Evolutionary conservation across 2,797 vertebrate species (phyloP).

Genomic region (Sebastes oblongus): DNA sequence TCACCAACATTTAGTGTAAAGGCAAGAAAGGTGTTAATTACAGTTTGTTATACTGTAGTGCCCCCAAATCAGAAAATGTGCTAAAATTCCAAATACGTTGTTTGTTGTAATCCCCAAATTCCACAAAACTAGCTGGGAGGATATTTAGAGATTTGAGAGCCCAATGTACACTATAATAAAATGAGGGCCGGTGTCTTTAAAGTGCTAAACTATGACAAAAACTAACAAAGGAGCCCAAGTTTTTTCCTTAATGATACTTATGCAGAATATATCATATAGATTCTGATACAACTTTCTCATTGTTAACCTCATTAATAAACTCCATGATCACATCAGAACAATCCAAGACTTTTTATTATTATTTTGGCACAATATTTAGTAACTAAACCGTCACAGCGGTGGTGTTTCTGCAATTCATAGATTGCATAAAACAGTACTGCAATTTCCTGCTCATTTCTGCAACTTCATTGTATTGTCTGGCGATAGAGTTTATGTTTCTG

Average conservation of each 20-base stretch:
- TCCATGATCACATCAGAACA: background rate
- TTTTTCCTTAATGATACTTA: background rate
- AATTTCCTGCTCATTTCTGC: background rate
- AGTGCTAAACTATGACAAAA: background rate
- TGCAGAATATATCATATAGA: no score
- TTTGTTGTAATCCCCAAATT: background rate
- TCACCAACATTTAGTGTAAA: background rate
- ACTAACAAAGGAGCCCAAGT: background rate
- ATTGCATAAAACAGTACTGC: background rate
- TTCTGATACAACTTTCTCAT: no score
- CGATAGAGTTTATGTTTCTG: background rate
- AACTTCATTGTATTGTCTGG: background rate
- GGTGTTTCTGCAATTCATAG: background rate
- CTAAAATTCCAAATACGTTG: background rate
- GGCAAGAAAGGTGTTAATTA: background rate
- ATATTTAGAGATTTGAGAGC: background rate
- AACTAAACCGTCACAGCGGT: constrained; percentile 20
- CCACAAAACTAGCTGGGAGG: background rate
- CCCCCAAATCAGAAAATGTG: background rate
- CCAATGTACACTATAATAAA: background rate
- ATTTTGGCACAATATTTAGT: background rate
- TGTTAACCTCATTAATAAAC: background rate
- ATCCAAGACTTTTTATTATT: background rate
- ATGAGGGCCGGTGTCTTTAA: background rate
- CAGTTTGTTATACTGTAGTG: background rate